These are phyloP conservation scores for Saccopteryx bilineata DNA, from an alignment of 2,113 vertebrate species.

Conservation along the genomic window DNA sequence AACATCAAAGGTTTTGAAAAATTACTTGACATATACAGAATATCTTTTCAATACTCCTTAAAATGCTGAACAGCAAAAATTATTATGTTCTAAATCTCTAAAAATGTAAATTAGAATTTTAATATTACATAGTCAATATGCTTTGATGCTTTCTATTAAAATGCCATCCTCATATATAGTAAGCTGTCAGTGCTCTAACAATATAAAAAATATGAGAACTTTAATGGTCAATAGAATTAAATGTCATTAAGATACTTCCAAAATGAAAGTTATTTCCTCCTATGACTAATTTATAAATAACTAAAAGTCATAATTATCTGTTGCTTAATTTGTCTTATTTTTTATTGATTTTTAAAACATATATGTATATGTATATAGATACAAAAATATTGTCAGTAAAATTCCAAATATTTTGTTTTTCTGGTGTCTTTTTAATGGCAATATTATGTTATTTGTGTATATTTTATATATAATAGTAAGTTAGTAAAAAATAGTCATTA, in stretches of 20 bases:
- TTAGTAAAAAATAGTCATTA: not conserved
- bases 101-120: not conserved
- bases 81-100: not conserved
- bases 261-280: not conserved
- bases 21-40: not conserved
- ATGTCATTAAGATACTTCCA: not conserved
- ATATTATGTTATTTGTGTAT: not conserved
- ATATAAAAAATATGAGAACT: not conserved
- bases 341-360: not conserved
- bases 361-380: not conserved
- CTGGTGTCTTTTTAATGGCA: not conserved
- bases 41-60: not conserved
- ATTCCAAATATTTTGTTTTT: not conserved
- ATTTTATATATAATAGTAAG: not conserved
- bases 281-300: not conserved
- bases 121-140: not conserved
- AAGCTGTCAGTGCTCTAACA: not conserved
- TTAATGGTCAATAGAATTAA: not conserved
- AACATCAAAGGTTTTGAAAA: slow-evolving; percentile 33
- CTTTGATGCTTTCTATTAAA: slow-evolving; percentile 16
- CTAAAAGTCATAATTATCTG: not conserved
- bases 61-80: not conserved
- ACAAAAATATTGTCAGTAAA: not conserved
- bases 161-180: slow-evolving; percentile 30
- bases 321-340: not conserved